phyloP scores from a whole-genome alignment of 2,797 vertebrate genomes.

The Euthynnus affinis region DNA sequence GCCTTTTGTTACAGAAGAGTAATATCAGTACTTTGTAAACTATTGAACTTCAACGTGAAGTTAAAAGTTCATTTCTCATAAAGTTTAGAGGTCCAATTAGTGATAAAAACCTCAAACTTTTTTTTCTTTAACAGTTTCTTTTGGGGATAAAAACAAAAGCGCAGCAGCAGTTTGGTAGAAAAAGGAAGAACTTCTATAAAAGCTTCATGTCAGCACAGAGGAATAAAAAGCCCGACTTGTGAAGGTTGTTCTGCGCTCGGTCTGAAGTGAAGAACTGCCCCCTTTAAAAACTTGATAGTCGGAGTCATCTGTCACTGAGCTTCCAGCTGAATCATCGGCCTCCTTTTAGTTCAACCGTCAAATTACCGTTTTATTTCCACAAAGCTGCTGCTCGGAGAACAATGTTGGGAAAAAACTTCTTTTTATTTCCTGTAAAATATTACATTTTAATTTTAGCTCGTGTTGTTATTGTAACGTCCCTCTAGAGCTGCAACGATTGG shows the following conservation, averaged over 20 bases:
- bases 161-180: neutral
- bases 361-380: neutral
- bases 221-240: neutral
- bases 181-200: neutral
- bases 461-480: too few species aligned
- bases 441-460: too few species aligned
- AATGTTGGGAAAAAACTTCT: neutral
- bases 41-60: neutral
- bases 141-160: neutral
- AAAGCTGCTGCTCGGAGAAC: neutral
- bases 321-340: neutral
- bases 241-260: neutral
- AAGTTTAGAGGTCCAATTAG: conserved; percentile 2
- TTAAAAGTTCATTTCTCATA: neutral
- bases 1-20: too few species aligned
- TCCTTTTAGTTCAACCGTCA: too few species aligned
- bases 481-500: too few species aligned
- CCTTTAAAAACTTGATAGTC: neutral
- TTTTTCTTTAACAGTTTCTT: neutral
- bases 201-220: neutral
- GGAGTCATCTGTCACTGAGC: neutral
- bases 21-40: neutral
- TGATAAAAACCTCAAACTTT: neutral
- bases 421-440: neutral
- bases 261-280: too few species aligned